phyloP scores from a whole-genome alignment of 2,113 vertebrate species.

The Calyptomena viridis region DNA sequence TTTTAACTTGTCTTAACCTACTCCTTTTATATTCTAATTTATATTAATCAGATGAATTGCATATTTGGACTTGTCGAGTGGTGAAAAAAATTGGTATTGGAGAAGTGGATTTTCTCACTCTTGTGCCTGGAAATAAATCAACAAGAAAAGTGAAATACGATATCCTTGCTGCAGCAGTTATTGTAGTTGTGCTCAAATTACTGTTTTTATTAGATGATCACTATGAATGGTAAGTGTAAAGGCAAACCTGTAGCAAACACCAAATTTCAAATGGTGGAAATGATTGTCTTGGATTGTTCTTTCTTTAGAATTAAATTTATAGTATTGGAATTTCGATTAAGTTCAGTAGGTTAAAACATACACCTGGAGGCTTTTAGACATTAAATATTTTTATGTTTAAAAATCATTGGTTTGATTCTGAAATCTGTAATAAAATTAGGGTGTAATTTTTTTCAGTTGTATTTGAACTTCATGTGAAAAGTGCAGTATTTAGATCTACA shows the following conservation, averaged over 20 bases:
- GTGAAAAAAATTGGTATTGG: slow-evolving; percentile 71
- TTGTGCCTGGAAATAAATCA: slow-evolving; percentile 59
- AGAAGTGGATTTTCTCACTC: slow-evolving; percentile 72
- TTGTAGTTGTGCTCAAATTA: slow-evolving; percentile 86
- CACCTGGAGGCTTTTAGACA: not conserved
- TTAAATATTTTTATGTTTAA: not conserved
- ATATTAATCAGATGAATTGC: slow-evolving; percentile 79
- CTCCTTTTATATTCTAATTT: not conserved
- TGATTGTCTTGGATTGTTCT: not conserved
- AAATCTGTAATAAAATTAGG: not conserved
- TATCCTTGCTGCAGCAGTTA: slow-evolving; percentile 80
- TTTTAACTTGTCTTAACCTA: not conserved
- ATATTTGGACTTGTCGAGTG: slow-evolving; percentile 79
- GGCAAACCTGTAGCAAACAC: not conserved
- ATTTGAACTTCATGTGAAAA: not conserved
- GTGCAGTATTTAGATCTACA: not conserved
- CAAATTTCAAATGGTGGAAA: not conserved
- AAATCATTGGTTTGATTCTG: not conserved
- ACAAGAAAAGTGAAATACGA: slow-evolving; percentile 79
- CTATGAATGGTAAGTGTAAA: slow-evolving; percentile 83
- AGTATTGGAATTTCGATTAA: not conserved
- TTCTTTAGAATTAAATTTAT: not conserved
- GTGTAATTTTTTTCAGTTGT: not conserved
- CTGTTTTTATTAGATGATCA: slow-evolving; percentile 87
- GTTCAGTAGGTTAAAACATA: not conserved